Conservation (phyloP, 2,888 invertebrate species). For the Blastobasis adustella region DNA sequence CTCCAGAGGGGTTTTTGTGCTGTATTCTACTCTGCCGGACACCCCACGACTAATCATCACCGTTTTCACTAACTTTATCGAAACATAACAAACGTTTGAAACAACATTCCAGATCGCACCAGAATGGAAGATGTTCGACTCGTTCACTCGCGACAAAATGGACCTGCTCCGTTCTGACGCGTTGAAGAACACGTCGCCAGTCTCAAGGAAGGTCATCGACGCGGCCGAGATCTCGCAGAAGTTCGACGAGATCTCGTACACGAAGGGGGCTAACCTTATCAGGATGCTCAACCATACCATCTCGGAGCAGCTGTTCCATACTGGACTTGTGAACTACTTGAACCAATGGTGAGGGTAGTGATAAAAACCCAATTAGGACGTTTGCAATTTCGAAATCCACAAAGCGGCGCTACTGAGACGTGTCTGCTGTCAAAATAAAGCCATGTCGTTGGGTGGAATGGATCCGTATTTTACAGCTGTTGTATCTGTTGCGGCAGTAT, state of each 20-base stretch:
- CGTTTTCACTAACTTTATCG: too few species aligned
- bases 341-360: slow-evolving; percentile 64
- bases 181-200: slow-evolving; percentile 70
- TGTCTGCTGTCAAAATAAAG: too few species aligned
- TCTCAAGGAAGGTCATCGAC: slow-evolving; percentile 65
- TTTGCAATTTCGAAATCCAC: too few species aligned
- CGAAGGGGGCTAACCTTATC: slow-evolving; percentile 74
- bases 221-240: slow-evolving; percentile 75
- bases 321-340: slow-evolving; percentile 69
- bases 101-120: slow-evolving; percentile 64
- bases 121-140: slow-evolving; percentile 71
- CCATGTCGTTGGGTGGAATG: too few species aligned
- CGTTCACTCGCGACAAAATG: slow-evolving; percentile 71
- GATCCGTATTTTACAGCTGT: too few species aligned
- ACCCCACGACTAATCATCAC: too few species aligned
- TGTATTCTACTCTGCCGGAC: neutral
- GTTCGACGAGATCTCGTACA: slow-evolving; percentile 75
- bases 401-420: too few species aligned
- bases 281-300: slow-evolving; percentile 76
- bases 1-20: too few species aligned
- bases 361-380: neutral
- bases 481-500: too few species aligned
- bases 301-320: slow-evolving; percentile 63
- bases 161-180: slow-evolving; percentile 70
- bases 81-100: too few species aligned